Evolutionary conservation across 2,113 vertebrate genomes (phyloP), one percentile per base, ranked within the genome.

Genomic region (Tapirus terrestris): DNA sequence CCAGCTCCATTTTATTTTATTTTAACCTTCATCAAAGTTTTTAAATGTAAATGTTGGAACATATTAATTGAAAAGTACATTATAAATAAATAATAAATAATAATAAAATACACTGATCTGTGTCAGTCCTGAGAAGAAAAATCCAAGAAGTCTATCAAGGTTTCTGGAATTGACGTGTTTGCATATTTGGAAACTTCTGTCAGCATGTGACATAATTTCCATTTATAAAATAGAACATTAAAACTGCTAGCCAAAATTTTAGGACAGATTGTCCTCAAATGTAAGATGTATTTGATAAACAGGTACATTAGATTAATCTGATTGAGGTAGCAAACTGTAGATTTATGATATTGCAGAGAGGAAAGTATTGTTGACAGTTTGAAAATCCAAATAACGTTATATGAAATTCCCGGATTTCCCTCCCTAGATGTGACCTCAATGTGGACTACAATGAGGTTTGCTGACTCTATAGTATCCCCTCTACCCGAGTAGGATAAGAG

Each of bases 121-220:
- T 87, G 90, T 85, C 48, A 89, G 3, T 83, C 48, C 39, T 75
- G 87, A 84, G 48, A 83, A 91, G 20, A 63, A 72, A 9, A 88
- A 97, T 65, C 48, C 8, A 72, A 82, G 53, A 75, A 72, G 1
- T 79, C 12, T 68, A 60, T 73, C 63, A 80, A 20, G 12, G 8
- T 94, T 91, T 91, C 65, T 73, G 56, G 87, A 95, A 94, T 61
- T 79, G 76, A 84, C 0, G 21, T 95, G 76, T 87, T 95, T 75
- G 51, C 20, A 16, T 94, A 94, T 84, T 95, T 91, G 70, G 56
- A 95, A 96, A 68, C 39, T 63, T 88, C 48, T 20, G 18, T 94
- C 45, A 75, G 21, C 53, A 58, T 70, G 60, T 95, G 90, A 90
- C 75, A 77, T 95, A 65, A 87, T 87, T 65, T 93, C 53, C 31